Percentiles rank a stretch among this genome's conserved stretches.
phyloP scores from a whole-genome alignment of 2,113 vertebrate species.

The Acrocephalus arundinaceus region DNA sequence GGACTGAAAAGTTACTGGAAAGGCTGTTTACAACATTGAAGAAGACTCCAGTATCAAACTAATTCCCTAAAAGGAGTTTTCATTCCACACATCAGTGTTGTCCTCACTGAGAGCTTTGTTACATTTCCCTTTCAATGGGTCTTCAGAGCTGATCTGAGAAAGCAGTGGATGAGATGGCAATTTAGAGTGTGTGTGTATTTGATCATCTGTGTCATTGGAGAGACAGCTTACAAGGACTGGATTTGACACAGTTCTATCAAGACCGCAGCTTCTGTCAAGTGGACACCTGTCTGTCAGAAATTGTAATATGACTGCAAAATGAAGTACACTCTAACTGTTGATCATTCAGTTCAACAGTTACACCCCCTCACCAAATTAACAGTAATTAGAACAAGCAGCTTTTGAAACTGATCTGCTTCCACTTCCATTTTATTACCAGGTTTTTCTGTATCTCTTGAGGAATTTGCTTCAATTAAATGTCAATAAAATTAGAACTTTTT shows the following conservation, averaged over 20 bases:
- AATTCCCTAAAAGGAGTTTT: background rate
- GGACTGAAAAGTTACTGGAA: background rate
- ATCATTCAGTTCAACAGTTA: background rate
- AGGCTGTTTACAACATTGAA: background rate
- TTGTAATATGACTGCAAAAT: background rate
- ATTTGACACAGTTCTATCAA: background rate
- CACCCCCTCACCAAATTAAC: background rate
- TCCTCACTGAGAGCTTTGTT: background rate
- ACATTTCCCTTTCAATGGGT: background rate
- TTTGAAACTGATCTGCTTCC: background rate
- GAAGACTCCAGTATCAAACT: background rate
- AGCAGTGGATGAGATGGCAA: background rate
- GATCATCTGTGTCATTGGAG: background rate
- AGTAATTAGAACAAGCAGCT: background rate
- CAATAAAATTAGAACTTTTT: background rate
- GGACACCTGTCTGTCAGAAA: background rate
- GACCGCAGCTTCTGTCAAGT: background rate
- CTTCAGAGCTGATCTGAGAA: background rate
- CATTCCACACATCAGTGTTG: background rate
- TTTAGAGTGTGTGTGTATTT: fast-evolving
- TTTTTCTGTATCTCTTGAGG: background rate
- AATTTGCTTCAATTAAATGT: background rate
- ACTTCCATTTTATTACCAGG: background rate
- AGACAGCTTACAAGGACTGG: background rate
- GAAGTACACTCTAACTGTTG: background rate